These are phyloP conservation scores for Enteromius treurensis DNA, from an alignment of 2,797 vertebrate genomes.

Conservation along the genomic window DNA sequence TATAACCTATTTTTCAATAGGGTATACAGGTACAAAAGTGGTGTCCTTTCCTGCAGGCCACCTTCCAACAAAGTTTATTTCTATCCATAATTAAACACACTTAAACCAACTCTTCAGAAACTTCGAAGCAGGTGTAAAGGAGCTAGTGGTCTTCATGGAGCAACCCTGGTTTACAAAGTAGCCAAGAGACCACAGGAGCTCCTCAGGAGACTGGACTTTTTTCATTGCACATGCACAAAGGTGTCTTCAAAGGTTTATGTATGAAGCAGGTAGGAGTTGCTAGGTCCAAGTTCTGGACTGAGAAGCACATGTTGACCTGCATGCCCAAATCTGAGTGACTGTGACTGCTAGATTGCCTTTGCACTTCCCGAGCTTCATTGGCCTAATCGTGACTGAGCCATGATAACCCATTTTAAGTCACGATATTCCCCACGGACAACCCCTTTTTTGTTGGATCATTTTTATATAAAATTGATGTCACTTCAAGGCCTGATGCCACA, in stretches of 20 bases:
- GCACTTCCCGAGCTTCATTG: not conserved
- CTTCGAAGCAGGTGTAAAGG: not conserved
- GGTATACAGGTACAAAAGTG: not conserved
- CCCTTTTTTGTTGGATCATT: not conserved
- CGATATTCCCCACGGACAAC: not conserved
- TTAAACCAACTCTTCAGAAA: not conserved
- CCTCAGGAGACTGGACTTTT: not conserved
- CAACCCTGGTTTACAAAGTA: not conserved
- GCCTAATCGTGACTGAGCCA: not conserved
- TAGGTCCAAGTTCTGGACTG: not conserved
- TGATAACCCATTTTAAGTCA: not conserved
- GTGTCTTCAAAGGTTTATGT: not conserved
- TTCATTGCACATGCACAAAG: not conserved
- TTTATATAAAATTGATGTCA: not conserved
- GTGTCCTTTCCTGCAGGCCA: not conserved
- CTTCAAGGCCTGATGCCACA: not conserved
- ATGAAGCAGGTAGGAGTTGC: not conserved
- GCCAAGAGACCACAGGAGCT: not conserved
- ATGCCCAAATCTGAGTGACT: not conserved
- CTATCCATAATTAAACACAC: not conserved
- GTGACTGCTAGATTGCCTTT: not conserved
- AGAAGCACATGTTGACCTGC: not conserved
- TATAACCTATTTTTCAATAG: too few relatives aligned
- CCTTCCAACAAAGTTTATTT: not conserved
- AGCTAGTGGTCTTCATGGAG: not conserved